Base-by-base conservation (phyloP, 1,140 invertebrate species). In the Bombyx mandarina region DNA sequence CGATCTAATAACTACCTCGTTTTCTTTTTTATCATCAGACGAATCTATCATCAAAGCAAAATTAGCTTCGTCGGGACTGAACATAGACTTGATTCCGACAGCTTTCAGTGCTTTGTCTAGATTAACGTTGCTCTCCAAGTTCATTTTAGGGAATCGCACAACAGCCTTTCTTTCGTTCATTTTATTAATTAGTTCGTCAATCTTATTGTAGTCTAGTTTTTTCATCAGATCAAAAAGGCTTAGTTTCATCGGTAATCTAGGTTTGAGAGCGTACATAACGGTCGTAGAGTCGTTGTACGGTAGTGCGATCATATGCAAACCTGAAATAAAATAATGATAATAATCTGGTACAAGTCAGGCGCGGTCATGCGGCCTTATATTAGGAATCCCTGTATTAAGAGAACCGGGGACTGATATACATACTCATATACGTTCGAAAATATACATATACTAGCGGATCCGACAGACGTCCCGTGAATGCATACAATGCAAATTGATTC, bases 191-290 rank as follows among this genome's bases (percentile, higher is more conserved):
- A 93, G 63, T 1, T 71, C 63, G 10, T 91, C 83, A 2, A 95
- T 72, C 22, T 86, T 77, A 0, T 88, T 75, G 1, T 86, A 69
- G 6, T 89, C 90, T 2, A 96, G 57, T 1, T 66, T 69, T 0
- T 72, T 67, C 66, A 93, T 84, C 10, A 94, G 67, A 2, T 82
- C 67, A n/a, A 76, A 73, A 10, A 93, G 63, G 2, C 76, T 89
- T 1, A 66, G 52, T 2, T 79, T 70, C 8, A 88, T 87, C n/a
- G 88, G 79, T 3, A 86, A 82, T 8, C 71, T 82, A 1, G 95
- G 94, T 56, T 94, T 88, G 1, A 96, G 65, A 0, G 93, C 83
- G 57, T 94, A 93, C 91, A 96, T 93, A 1, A 89, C 89, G 0
- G 89, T 89, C 56, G 88, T 76, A 42, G 86, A 86, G 7, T 91